A percentile compares a stretch with the other conserved stretches of the same genome.
Evolutionary conservation across 37 sponge, comb jelly and placozoan species (phyloP).

Genomic region (Lycopodina hypogea): DNA sequence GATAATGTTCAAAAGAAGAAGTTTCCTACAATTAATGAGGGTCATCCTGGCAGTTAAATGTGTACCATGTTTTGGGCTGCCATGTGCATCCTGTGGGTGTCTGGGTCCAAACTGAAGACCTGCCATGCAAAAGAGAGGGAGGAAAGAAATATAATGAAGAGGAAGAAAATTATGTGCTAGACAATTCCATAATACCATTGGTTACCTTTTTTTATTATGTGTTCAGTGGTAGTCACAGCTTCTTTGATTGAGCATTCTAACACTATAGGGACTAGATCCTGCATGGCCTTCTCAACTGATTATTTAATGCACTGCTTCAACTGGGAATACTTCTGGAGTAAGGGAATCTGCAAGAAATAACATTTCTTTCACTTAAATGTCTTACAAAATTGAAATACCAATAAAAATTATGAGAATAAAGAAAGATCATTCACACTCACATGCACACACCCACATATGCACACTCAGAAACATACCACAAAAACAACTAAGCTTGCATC

Average conservation of each 20-base stretch:
- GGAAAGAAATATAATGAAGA: not conserved
- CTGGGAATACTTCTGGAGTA: slow-evolving; percentile 86
- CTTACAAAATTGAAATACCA: too few species aligned
- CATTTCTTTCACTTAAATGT: not conserved
- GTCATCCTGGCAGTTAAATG: slow-evolving; percentile 98
- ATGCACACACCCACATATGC: too few species aligned
- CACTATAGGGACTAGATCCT: slow-evolving; percentile 84
- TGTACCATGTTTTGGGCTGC: slow-evolving; percentile 96
- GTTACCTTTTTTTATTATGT: slow-evolving; percentile 91
- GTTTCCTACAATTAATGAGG: slow-evolving; percentile 95
- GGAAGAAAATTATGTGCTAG: not conserved
- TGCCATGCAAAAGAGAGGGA: slow-evolving; percentile 12
- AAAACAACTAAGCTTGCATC: too few species aligned
- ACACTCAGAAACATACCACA: too few species aligned
- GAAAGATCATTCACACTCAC: too few species aligned
- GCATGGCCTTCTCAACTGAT: slow-evolving; percentile 88
- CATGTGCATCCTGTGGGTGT: slow-evolving; percentile 80
- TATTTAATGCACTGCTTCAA: slow-evolving; percentile 77
- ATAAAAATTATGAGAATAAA: too few species aligned
- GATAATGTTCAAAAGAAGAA: slow-evolving; percentile 82
- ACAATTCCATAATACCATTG: not conserved
- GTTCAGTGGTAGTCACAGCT: slow-evolving; percentile 92
- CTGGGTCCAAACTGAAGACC: slow-evolving; percentile 97
- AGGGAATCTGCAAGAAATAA: slow-evolving; percentile 52
- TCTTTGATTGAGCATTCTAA: slow-evolving; percentile 94